These are phyloP conservation scores for Megamerina dolium DNA, from an alignment of 2,888 invertebrate species.

Conservation along the genomic window DNA sequence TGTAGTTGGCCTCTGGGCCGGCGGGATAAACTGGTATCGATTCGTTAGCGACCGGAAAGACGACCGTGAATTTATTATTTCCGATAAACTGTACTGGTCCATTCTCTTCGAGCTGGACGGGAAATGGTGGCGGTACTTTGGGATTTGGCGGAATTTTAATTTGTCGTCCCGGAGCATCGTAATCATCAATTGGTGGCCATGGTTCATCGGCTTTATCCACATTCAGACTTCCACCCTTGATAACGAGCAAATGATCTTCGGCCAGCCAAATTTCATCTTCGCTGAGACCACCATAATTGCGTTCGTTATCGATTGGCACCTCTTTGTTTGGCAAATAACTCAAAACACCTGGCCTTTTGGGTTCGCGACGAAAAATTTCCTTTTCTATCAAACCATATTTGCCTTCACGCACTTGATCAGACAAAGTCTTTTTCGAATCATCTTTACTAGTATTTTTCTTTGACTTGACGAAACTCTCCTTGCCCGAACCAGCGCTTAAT, in stretches of 20 bases:
- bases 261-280: constrained; percentile 86
- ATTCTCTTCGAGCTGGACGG: constrained; percentile 78
- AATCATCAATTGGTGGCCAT: constrained; percentile 81
- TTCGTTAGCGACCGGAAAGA: constrained; percentile 58
- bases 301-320: constrained; percentile 71
- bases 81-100: constrained; percentile 84
- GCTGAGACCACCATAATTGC: constrained; percentile 73
- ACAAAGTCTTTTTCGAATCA: constrained; percentile 75
- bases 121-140: constrained; percentile 87
- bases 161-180: constrained; percentile 74
- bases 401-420: constrained; percentile 86
- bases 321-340: constrained; percentile 78
- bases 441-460: constrained; percentile 52
- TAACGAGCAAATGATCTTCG: constrained; percentile 77
- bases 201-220: constrained; percentile 49
- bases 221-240: constrained; percentile 69
- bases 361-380: constrained; percentile 66
- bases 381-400: constrained; percentile 85
- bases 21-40: constrained; percentile 61
- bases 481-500: constrained; percentile 66
- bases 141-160: constrained; percentile 78
- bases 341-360: constrained; percentile 72
- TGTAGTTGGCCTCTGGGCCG: constrained; percentile 41
- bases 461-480: constrained; percentile 49
- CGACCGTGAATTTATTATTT: constrained; percentile 59